These are phyloP conservation scores for Gnathonemus longibarbis DNA, from an alignment of 2,113 vertebrate genomes.

Conservation along the genomic window DNA sequence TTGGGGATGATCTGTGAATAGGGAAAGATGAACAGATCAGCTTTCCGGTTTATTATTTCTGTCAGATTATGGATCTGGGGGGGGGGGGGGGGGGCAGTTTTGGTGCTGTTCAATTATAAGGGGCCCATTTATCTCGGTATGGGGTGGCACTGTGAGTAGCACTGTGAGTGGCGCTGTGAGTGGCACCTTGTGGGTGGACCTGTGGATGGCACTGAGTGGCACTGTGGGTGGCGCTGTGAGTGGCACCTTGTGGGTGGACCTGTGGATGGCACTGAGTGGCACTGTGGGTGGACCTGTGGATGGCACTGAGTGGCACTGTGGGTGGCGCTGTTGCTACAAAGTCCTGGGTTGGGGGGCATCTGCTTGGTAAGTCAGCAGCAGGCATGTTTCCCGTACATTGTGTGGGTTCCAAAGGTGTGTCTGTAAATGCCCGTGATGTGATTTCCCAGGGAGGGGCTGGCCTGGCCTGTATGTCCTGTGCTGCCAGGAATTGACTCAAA, in stretches of 20 bases:
- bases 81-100: constrained; percentile 57
- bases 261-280: too few species aligned
- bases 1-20: constrained; percentile 75
- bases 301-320: too few species aligned
- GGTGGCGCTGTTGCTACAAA: not conserved
- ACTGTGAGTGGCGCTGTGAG: not conserved
- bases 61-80: constrained; percentile 79
- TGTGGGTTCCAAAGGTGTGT: not conserved
- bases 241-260: too few species aligned
- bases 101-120: constrained; percentile 39
- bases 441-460: not conserved
- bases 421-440: not conserved
- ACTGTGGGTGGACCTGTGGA: too few species aligned
- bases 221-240: too few species aligned
- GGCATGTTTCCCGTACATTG: not conserved
- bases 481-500: not conserved
- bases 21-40: constrained; percentile 73
- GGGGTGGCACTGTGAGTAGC: not conserved
- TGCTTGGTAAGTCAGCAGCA: not conserved
- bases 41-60: constrained; percentile 59
- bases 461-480: not conserved
- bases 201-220: too few species aligned
- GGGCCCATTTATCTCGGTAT: not conserved
- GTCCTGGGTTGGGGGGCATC: not conserved
- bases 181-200: not conserved